These are phyloP conservation scores for Rhea pennata DNA, from an alignment of 2,113 vertebrate genomes.

Conservation along the genomic window DNA sequence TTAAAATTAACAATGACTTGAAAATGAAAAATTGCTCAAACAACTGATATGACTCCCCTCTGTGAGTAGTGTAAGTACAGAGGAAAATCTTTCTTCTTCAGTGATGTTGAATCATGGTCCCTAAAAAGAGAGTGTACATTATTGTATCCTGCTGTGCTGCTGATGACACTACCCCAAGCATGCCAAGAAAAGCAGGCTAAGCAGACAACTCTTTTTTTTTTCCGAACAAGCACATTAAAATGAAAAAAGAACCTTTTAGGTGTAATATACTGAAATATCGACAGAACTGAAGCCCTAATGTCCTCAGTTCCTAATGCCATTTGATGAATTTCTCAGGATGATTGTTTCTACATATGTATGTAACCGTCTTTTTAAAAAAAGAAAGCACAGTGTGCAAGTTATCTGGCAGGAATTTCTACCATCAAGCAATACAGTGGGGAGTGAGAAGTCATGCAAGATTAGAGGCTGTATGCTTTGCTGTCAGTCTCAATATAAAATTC, in stretches of 20 bases:
- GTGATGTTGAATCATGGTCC: background rate
- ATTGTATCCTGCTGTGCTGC: background rate
- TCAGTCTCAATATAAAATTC: background rate
- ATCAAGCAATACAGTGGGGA: background rate
- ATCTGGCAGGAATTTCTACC: background rate
- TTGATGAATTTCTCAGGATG: slow-evolving; percentile 12
- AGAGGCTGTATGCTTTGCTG: background rate
- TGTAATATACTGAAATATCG: background rate
- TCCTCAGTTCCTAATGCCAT: slow-evolving; percentile 6
- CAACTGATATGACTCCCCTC: background rate
- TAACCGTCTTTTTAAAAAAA: background rate
- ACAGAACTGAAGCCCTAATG: background rate
- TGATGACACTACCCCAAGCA: background rate
- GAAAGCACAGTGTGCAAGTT: background rate
- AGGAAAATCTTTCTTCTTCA: background rate
- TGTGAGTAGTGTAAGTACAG: background rate
- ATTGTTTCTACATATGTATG: background rate
- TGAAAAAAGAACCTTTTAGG: background rate
- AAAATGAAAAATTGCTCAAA: background rate
- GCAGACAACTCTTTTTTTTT: background rate
- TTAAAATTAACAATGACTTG: background rate
- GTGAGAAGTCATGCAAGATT: background rate
- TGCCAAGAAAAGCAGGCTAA: background rate
- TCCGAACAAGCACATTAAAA: background rate
- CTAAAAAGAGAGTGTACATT: background rate